phyloP scores from a whole-genome alignment of 1,140 invertebrate genomes.

The Tetraneura akinire region DNA sequence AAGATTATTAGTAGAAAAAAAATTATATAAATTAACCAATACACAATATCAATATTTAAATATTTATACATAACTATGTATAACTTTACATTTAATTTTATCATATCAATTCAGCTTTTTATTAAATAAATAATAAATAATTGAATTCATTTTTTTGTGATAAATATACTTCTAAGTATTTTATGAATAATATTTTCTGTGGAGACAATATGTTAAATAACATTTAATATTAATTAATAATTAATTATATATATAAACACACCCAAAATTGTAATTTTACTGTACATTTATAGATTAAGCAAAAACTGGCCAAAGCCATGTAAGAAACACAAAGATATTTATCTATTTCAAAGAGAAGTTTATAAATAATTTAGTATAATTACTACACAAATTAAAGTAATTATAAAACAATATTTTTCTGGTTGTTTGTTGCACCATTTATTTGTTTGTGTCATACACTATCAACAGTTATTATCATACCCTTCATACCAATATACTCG shows the following conservation, averaged over 20 bases:
- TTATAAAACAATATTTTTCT: neutral
- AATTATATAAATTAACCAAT: neutral
- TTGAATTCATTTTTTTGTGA: too few relatives aligned
- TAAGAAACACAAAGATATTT: neutral
- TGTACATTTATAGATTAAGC: conserved; percentile 27
- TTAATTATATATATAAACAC: too few relatives aligned
- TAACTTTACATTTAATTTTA: neutral
- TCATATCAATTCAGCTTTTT: too few relatives aligned
- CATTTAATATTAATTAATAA: conserved; percentile 1
- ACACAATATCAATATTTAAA: neutral
- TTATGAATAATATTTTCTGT: too few relatives aligned
- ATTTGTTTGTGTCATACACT: neutral
- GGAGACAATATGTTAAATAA: neutral
- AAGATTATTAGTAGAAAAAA: neutral
- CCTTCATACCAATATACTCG: too few relatives aligned
- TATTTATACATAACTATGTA: neutral
- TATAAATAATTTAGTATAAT: neutral
- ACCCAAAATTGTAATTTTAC: neutral
- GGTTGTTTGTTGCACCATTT: conserved; percentile 13
- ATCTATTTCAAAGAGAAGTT: neutral
- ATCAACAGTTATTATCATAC: neutral
- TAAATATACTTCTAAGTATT: too few relatives aligned
- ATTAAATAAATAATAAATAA: too few relatives aligned
- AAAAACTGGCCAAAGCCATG: neutral
- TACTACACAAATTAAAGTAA: neutral